These are phyloP conservation scores for Zaprionus kolodkinae DNA, from an alignment of 1,140 invertebrate genomes.

Conservation along the genomic window DNA sequence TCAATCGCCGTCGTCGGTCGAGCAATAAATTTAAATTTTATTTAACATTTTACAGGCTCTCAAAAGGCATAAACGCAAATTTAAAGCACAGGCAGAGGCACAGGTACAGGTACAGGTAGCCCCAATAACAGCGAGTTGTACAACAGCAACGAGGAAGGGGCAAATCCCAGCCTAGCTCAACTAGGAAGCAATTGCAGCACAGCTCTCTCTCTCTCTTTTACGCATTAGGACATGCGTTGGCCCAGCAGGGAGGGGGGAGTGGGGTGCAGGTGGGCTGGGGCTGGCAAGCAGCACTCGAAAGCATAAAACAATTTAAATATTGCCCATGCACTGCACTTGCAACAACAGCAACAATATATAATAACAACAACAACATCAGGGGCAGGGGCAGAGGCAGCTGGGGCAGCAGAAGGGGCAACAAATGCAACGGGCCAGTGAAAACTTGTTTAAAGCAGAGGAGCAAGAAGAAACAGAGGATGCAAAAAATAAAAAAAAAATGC, in stretches of 20 bases:
- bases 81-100: slow-evolving; percentile 55
- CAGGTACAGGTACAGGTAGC: slow-evolving; percentile 44
- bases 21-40: slow-evolving; percentile 82
- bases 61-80: slow-evolving; percentile 81
- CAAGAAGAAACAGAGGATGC: not conserved
- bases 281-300: slow-evolving; percentile 69
- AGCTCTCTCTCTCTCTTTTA: slow-evolving; percentile 53
- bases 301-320: slow-evolving; percentile 83
- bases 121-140: slow-evolving; percentile 38
- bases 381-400: too few relatives aligned
- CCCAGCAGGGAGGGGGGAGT: slow-evolving; percentile 33
- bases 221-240: slow-evolving; percentile 79
- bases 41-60: slow-evolving; percentile 82
- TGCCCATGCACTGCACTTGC: slow-evolving; percentile 72
- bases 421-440: slow-evolving; percentile 36
- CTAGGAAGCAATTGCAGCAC: slow-evolving; percentile 70
- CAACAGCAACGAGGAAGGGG: slow-evolving; percentile 29
- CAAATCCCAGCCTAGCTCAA: slow-evolving; percentile 57
- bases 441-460: slow-evolving; percentile 56
- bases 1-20: slow-evolving; percentile 65
- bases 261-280: slow-evolving; percentile 1
- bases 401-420: not conserved
- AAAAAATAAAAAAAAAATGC: slow-evolving; percentile 37
- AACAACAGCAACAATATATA: slow-evolving; percentile 48
- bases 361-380: slow-evolving; percentile 33